Evolutionary conservation across 2,113 vertebrate genomes (phyloP).

Genomic region (Triplophysa rosa): DNA sequence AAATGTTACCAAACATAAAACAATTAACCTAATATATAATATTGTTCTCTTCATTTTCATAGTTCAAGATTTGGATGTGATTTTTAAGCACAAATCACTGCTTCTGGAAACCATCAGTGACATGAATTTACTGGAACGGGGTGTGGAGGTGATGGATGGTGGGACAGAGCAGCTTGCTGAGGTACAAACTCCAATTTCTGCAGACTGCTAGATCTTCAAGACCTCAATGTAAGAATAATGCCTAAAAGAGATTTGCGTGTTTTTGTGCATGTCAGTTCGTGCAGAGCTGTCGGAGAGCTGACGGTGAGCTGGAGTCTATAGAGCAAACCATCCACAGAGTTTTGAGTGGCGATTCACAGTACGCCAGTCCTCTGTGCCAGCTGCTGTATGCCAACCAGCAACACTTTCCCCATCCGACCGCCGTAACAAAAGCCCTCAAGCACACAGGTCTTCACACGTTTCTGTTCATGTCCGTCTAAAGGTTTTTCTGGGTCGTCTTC

Average conservation of each 20-base stretch:
- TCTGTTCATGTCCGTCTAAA: not conserved
- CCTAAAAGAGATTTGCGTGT: too few relatives aligned
- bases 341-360: constrained; percentile 60
- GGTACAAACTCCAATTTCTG: too few relatives aligned
- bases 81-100: constrained; percentile 64
- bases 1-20: too few relatives aligned
- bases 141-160: constrained; percentile 39
- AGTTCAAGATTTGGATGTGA: constrained; percentile 60
- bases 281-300: constrained; percentile 60
- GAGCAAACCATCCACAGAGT: constrained; percentile 63
- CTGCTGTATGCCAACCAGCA: constrained; percentile 65
- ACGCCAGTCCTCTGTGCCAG: constrained; percentile 66
- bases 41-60: not conserved
- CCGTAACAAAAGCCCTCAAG: constrained; percentile 68
- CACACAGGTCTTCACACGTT: constrained; percentile 39
- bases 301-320: constrained; percentile 60
- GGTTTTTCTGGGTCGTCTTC: too few relatives aligned
- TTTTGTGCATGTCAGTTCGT: constrained; percentile 49
- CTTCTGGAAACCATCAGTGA: constrained; percentile 64
- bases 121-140: constrained; percentile 30
- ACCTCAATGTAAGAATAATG: too few relatives aligned
- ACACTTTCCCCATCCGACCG: constrained; percentile 64
- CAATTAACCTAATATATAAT: too few relatives aligned
- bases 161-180: constrained; percentile 63
- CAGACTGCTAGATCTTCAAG: too few relatives aligned